Evolutionary conservation across 2,797 vertebrate species (phyloP).

Genomic region (Galaxias olidus): DNA sequence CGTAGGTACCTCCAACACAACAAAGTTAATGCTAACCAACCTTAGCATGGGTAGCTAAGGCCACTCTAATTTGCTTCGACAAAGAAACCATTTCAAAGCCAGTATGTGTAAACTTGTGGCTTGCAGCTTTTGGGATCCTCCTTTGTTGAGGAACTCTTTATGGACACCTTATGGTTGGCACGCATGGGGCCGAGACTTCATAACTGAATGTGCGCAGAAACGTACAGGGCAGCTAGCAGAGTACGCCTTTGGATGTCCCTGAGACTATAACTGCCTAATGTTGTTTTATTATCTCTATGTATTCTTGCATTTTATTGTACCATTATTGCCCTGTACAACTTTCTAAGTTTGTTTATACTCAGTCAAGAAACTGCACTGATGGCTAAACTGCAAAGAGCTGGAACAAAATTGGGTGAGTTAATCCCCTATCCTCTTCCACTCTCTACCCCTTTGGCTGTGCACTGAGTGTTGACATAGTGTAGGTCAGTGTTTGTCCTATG

Average conservation of each 20-base stretch:
- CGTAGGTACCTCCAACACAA: conserved; percentile 11
- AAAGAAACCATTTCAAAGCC: neutral
- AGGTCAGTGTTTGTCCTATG: conserved; percentile 28
- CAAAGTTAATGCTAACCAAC: conserved; percentile 2
- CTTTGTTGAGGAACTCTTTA: conserved; percentile 4
- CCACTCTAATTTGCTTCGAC: neutral
- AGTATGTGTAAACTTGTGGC: conserved; percentile 15
- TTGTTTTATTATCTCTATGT: conserved; percentile 42
- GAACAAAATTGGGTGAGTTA: conserved; percentile 45
- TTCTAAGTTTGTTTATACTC: conserved; percentile 44
- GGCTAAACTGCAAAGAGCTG: conserved; percentile 48
- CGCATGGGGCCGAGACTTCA: conserved; percentile 32
- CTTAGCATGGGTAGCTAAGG: neutral
- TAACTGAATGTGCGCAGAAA: conserved; percentile 45
- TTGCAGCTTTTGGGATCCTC: conserved; percentile 15
- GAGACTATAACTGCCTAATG: conserved; percentile 68
- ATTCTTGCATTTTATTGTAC: conserved; percentile 37
- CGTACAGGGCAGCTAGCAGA: conserved; percentile 64
- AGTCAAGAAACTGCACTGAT: conserved; percentile 58
- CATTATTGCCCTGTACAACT: conserved; percentile 27
- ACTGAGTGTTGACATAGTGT: conserved; percentile 29
- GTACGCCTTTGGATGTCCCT: conserved; percentile 36
- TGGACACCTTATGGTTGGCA: conserved; percentile 30
- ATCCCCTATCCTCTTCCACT: conserved; percentile 3
- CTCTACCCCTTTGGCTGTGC: conserved; percentile 6